phyloP scores from a whole-genome alignment of 2,113 vertebrate species.

The Halcyon malimbica region DNA sequence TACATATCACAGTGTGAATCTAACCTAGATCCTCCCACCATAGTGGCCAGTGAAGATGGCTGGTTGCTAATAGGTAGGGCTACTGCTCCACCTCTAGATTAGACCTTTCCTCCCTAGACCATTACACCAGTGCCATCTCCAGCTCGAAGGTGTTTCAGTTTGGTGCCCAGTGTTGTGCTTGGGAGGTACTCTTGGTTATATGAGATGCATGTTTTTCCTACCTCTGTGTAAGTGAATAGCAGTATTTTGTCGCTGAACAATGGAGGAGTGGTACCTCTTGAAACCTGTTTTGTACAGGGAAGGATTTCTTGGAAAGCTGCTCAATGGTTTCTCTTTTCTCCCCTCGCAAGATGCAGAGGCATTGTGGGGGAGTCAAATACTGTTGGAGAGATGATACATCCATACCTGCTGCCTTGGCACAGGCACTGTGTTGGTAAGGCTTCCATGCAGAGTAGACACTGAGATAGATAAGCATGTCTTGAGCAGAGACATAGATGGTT shows the following conservation, averaged over 20 bases:
- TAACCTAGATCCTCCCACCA: background rate
- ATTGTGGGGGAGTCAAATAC: background rate
- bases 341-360: fast-evolving
- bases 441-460: fast-evolving
- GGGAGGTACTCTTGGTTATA: background rate
- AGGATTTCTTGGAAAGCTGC: background rate
- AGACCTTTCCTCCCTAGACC: background rate
- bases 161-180: background rate
- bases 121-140: background rate
- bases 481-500: background rate
- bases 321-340: background rate
- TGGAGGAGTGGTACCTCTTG: background rate
- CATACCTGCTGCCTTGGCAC: background rate
- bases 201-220: fast-evolving
- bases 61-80: background rate
- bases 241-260: background rate
- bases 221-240: background rate
- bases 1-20: background rate
- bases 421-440: background rate
- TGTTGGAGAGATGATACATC: background rate
- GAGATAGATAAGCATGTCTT: background rate
- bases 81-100: background rate
- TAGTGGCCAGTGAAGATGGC: background rate
- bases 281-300: background rate
- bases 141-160: background rate